Evolutionary conservation across 2,113 vertebrate species (phyloP), one percentile per base, ranked within the genome.

Genomic region (Capreolus pygargus): DNA sequence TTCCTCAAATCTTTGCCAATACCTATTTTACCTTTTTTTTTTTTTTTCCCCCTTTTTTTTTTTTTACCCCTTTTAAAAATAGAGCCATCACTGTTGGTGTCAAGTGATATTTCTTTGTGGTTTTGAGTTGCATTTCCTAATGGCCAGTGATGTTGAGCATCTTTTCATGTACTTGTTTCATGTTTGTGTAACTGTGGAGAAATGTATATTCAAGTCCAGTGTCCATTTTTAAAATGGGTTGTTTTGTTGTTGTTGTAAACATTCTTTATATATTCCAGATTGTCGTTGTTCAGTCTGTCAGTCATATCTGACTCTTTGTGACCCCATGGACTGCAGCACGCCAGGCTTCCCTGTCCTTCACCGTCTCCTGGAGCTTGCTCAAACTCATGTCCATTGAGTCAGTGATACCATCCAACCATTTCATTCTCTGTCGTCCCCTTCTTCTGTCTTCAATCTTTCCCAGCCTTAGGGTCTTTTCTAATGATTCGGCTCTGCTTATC

Each of bases 131-230:
- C 11, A 14, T 87, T 64, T 86, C n/a, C 27, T 79, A 43, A 87
- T 43, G 45, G 45, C 14, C 87, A 45, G 10, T 64, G 45, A 81
- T 28, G 15, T 57, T 79, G 36, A 82, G 1, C 74, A 81, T 67
- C 47, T 94, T 55, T 45, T 94, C 85, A 55, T n/a, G 47, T 64
- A 30, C 21, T 94, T 64, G 39, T 88, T 88, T 39, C 58, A 47
- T 89, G 81, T 82, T 57, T 81, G 28, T 81, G 6, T 47, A 47
- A 88, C 76, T 43, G 4, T 82, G 76, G 36, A 82, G 58, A 89
- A 94, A 83, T 82, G 36, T 47, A 50, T 43, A 23, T 87, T 87
- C 57, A 94, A n/a, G 25, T 64, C 47, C 28, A 33, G 23, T 94
- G 50, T 89, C 58, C 9, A 17, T 70, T 85, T 92, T 82, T 47